A percentile compares a stretch with the other conserved stretches of the same genome.
These are phyloP conservation scores for Trachelus stipa DNA, from an alignment of 2,888 invertebrate genomes.

Conservation along the genomic window DNA sequence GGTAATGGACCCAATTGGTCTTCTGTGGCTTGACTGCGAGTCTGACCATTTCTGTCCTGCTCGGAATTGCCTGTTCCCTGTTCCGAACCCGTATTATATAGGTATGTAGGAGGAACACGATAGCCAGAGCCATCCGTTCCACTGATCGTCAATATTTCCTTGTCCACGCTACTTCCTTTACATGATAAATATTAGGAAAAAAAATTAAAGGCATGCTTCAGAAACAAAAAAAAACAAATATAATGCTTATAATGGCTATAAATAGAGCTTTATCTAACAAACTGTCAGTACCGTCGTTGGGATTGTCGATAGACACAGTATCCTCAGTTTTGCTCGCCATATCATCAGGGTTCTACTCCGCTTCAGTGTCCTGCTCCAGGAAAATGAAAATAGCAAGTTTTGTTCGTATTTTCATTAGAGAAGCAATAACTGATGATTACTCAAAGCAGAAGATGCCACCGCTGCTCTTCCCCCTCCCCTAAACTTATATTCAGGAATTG, in stretches of 20 bases:
- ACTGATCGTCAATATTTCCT: slow-evolving; percentile 41
- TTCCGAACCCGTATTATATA: slow-evolving; percentile 54
- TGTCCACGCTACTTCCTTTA: slow-evolving; percentile 19
- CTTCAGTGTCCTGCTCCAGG: background rate
- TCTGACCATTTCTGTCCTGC: slow-evolving; percentile 52
- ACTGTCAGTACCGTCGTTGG: slow-evolving; percentile 52
- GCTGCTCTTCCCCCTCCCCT: background rate
- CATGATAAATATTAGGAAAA: background rate
- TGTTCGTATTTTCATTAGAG: background rate
- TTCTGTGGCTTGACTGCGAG: slow-evolving; percentile 73
- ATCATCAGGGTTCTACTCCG: slow-evolving; percentile 18
- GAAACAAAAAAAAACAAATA: slow-evolving; percentile 6
- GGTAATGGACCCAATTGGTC: slow-evolving; percentile 92
- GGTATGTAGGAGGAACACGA: slow-evolving; percentile 58
- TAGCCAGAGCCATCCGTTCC: slow-evolving; percentile 48
- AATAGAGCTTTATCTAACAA: background rate
- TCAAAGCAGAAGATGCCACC: background rate
- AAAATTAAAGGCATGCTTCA: slow-evolving; percentile 1
- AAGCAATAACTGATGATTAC: background rate
- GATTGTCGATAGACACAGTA: slow-evolving; percentile 57
- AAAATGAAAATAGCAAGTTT: slow-evolving; percentile 5
- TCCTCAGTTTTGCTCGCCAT: slow-evolving; percentile 62
- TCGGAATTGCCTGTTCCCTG: slow-evolving; percentile 45
- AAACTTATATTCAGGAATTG: background rate
- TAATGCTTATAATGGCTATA: background rate